A percentile compares a stretch with the other conserved stretches of the same genome.
These are phyloP conservation scores for Mesocentrotus franciscanus DNA, from an alignment of 53 echinoderm and acorn worm genomes.

Conservation along the genomic window DNA sequence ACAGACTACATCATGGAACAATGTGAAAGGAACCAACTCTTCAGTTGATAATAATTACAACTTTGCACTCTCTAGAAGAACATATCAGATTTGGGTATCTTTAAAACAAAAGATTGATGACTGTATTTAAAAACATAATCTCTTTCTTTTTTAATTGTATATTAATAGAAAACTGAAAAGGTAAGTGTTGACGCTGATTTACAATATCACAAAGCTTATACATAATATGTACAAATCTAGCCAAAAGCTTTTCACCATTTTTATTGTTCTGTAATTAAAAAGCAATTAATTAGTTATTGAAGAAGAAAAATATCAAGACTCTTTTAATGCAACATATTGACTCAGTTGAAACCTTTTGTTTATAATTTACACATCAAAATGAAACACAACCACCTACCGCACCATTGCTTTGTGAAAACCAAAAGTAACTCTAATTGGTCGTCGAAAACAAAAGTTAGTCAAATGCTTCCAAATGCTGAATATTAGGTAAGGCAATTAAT, in stretches of 20 bases:
- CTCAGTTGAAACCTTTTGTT: background rate
- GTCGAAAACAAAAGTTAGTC: background rate
- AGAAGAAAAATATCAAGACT: background rate
- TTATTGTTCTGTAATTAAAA: background rate
- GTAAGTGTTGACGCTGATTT: background rate
- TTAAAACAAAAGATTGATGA: background rate
- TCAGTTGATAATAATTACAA: background rate
- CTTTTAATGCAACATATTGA: background rate
- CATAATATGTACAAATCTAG: background rate
- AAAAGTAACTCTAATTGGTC: background rate
- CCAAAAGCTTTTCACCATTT: background rate
- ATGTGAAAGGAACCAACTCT: background rate
- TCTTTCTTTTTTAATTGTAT: background rate
- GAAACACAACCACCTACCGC: background rate
- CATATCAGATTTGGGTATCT: no score
- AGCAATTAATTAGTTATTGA: no score
- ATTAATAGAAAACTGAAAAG: constrained; percentile 11
- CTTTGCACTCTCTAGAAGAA: background rate
- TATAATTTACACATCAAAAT: background rate
- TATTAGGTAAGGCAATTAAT: background rate
- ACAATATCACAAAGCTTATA: background rate
- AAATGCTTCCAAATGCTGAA: background rate
- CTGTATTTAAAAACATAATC: background rate
- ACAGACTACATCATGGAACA: background rate
- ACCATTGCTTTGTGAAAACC: background rate